Base-by-base conservation (phyloP, 1,140 invertebrate genomes). In the Cherax destructor region DNA sequence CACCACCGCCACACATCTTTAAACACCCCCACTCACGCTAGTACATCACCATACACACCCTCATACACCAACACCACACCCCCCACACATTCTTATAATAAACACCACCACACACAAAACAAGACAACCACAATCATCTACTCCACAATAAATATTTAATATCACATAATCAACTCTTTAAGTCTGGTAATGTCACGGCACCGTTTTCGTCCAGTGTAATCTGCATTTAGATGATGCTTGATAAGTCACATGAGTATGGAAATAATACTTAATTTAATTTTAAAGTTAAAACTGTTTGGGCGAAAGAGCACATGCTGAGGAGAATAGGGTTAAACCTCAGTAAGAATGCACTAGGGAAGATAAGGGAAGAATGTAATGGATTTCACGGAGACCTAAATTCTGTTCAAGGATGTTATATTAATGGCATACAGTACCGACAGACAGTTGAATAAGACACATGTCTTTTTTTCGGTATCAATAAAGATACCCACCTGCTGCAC, bases 171-270 rank as follows among this genome's bases (percentile, higher is more conserved):
- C 72, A 86, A 56, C 59, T 86, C 83, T 76, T 76, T 47, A 52
- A 56, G 41, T 21, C 69, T n/a, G 69, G 11, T 76, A 56, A 76
- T 86, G 74, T 86, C 72, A 76, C n/a, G 69, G 13, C 47, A 76
- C 16, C 47, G 24, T 52, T 86, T 76, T 47, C 83, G 24, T 59
- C n/a, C 47, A 76, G 9, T 16, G 83, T 21, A 76, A 86, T 86
- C 74, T 86, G 61, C 83, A 86, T 86, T 74, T 74, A 86, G 74
- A 86, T 86, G 10, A 65, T 76, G 69, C 47, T 56, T 86, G 76
- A 86, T 56, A 76, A 56, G 69, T 76, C 69, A 50, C 69, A 9
- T 77, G 50, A 49, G 77, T 50, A 11, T 50, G 77, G 9, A 11
- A 49, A 16, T 79, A 47, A 21, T 79, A 47, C 50, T 30, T 79